Evolutionary conservation across 2,888 invertebrate species (phyloP).

Genomic region (Drosophila stalkeri): DNA sequence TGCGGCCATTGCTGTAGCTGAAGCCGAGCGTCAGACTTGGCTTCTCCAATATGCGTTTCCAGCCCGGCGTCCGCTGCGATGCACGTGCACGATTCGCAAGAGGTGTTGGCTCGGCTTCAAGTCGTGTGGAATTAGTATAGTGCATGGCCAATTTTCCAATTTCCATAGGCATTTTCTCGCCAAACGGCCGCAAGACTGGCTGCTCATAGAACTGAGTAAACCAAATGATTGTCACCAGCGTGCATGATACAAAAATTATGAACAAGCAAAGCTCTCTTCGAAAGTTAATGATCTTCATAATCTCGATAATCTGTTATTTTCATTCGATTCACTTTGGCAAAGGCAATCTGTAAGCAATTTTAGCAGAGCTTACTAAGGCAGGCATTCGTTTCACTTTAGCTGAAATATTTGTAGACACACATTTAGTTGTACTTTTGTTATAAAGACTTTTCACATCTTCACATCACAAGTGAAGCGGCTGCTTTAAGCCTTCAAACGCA

Average conservation of each 20-base stretch:
- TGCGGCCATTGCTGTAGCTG: slow-evolving; percentile 27
- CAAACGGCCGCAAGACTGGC: background rate
- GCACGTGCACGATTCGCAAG: no score
- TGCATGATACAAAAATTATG: background rate
- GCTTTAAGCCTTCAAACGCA: background rate
- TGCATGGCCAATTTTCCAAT: background rate
- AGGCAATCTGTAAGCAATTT: background rate
- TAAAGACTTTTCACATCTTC: background rate
- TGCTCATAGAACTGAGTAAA: background rate
- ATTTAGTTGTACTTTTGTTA: background rate
- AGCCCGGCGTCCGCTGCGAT: background rate
- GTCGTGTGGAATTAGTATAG: background rate
- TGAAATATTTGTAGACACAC: no score
- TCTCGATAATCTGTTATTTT: background rate
- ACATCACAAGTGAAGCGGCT: background rate
- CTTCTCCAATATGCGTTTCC: slow-evolving; percentile 17
- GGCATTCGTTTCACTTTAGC: background rate
- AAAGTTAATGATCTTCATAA: slow-evolving; percentile 34
- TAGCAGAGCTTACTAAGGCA: background rate
- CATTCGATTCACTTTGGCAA: background rate
- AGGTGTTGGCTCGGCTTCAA: background rate
- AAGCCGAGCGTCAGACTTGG: background rate
- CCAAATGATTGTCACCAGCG: background rate
- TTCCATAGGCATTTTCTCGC: background rate
- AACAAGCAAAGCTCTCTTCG: slow-evolving; percentile 9